Evolutionary conservation across 2,888 invertebrate species (phyloP), one percentile per base, ranked within the genome.

Genomic region (Latrodectus hesperus): DNA sequence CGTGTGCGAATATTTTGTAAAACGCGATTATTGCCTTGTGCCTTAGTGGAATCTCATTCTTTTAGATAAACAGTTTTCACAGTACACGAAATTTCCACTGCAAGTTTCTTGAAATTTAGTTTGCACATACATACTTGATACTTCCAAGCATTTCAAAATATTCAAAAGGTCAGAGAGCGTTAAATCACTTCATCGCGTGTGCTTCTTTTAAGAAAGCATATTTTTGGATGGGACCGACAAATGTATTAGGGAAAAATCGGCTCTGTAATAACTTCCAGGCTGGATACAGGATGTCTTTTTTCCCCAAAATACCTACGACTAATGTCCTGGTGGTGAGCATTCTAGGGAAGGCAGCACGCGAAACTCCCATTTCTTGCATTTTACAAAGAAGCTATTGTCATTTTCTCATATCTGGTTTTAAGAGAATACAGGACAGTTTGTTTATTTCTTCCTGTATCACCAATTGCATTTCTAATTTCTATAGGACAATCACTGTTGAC

Each of bases 171-270:
- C 60, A 75, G 38, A 22, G 22, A 9, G 11, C 60, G 16, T 14
- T 26, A 75, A 75, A 75, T 75, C 75, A 38, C 38, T 60, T 12
- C 17, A 75, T 75, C 22, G 75, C 75, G 75, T 75, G 75, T 55
- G 12, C 12, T 16, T n/a, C 12, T 38, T 38, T 38, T 38, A 38
- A 38, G 12, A 16, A 60, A 9, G 60, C 60, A 11, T 12, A 60
- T 60, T 60, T 60, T 6, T 60, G 60, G n/a, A 60, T 60, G 60
- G 60, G n/a, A 60, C 60, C n/a, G 12, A 6, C 60, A 12, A 16
- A n/a, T 60, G 14, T n/a, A 16, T 60, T 60, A 38, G 14, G 10
- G 60, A 60, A 60, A 60, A 60, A 60, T 60, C 60, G n/a, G 60
- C 60, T 60, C n/a, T 11, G n/a, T 60, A 60, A 60, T 60, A 60